These are phyloP conservation scores for Zaprionus gabonicus DNA, from an alignment of 1,140 invertebrate genomes.

Conservation along the genomic window DNA sequence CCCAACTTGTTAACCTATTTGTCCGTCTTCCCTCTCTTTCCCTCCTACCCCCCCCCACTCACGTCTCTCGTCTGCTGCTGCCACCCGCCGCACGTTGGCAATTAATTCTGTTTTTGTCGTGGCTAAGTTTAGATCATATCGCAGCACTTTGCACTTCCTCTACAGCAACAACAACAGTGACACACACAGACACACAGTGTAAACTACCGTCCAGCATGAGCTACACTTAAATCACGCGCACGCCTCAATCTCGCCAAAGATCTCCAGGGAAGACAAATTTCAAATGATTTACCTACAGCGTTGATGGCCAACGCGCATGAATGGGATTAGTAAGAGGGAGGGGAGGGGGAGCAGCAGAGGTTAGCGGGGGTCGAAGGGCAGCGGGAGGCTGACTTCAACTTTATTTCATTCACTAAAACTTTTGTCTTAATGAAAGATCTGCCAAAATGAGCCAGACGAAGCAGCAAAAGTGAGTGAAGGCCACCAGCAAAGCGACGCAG, in stretches of 20 bases:
- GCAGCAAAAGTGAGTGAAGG: slow-evolving; percentile 50
- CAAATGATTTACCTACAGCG: slow-evolving; percentile 58
- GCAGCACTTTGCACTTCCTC: slow-evolving; percentile 54
- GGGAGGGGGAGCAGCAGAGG: no score
- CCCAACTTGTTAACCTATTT: slow-evolving; percentile 49
- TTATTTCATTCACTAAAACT: slow-evolving; percentile 55
- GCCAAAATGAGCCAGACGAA: slow-evolving; percentile 24
- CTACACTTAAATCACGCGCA: slow-evolving; percentile 49
- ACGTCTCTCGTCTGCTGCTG: not conserved
- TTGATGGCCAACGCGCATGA: slow-evolving; percentile 30
- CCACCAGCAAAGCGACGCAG: slow-evolving; percentile 31
- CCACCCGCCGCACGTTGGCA: slow-evolving; percentile 38
- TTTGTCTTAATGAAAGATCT: slow-evolving; percentile 62
- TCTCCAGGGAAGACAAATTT: slow-evolving; percentile 52
- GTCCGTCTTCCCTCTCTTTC: slow-evolving; percentile 7
- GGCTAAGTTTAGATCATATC: slow-evolving; percentile 44
- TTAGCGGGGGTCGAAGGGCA: not conserved
- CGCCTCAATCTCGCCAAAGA: slow-evolving; percentile 51
- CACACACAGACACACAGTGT: slow-evolving; percentile 11
- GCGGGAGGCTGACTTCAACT: slow-evolving; percentile 20
- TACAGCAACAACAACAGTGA: slow-evolving; percentile 23
- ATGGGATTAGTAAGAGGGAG: not conserved
- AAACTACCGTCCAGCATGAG: slow-evolving; percentile 34
- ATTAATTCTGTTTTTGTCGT: slow-evolving; percentile 42
- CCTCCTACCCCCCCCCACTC: not conserved